Conservation (phyloP, 1,140 invertebrate genomes). For the Megathymus violae region DNA sequence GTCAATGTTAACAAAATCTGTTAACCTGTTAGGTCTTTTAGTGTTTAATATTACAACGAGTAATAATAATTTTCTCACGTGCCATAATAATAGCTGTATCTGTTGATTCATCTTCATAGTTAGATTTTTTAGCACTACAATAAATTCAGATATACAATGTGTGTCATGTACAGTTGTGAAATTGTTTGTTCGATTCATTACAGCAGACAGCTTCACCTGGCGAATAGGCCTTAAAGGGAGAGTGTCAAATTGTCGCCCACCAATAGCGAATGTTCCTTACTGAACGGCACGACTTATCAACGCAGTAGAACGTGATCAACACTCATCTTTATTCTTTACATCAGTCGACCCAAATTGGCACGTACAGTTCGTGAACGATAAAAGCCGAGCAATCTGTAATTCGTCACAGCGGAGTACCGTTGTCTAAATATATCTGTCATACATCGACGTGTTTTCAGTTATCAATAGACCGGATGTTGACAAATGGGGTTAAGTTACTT, state of each 20-base stretch:
- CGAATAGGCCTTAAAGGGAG: constrained; percentile 46
- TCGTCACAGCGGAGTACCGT: constrained; percentile 33
- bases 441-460: constrained; percentile 45
- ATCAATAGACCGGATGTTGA: constrained; percentile 37
- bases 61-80: no score
- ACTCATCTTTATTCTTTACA: constrained; percentile 1
- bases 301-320: neutral
- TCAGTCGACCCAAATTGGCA: neutral
- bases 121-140: constrained; percentile 16
- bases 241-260: constrained; percentile 54
- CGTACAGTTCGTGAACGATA: constrained; percentile 12
- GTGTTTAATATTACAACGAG: no score
- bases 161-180: constrained; percentile 49
- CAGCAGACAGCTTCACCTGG: constrained; percentile 46
- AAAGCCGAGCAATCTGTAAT: constrained; percentile 10
- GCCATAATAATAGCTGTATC: no score
- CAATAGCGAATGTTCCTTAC: constrained; percentile 26
- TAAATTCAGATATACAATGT: constrained; percentile 29
- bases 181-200: constrained; percentile 49
- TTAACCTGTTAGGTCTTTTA: no score
- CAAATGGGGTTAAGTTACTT: constrained; percentile 33
- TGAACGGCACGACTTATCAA: constrained; percentile 12
- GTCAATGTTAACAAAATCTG: no score
- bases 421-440: constrained; percentile 42
- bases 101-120: no score